A percentile compares a stretch with the other conserved stretches of the same genome.
Evolutionary conservation across 2,797 vertebrate species (phyloP).

Genomic region (Aeoliscus strigatus): DNA sequence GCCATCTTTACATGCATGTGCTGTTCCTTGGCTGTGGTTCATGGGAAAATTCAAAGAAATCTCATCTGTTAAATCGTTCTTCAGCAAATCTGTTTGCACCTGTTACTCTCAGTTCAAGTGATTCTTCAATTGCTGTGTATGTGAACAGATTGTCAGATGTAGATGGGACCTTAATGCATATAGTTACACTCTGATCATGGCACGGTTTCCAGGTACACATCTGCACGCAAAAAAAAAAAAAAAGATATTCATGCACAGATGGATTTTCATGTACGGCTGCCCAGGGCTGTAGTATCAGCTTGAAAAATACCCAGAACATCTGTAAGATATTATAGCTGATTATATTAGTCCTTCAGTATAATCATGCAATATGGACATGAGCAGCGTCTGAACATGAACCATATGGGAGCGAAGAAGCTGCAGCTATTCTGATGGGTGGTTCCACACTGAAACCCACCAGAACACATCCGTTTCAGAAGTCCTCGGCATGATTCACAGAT

Average conservation of each 20-base stretch:
- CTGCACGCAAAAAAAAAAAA: slow-evolving; percentile 10
- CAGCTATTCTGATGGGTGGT: slow-evolving; percentile 27
- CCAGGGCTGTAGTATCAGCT: slow-evolving; percentile 60
- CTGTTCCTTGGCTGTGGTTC: slow-evolving; percentile 23
- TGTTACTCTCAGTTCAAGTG: slow-evolving; percentile 58
- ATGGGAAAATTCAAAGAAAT: slow-evolving; percentile 28
- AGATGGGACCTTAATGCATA: slow-evolving; percentile 59
- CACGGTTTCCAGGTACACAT: slow-evolving; percentile 31
- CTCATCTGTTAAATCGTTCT: slow-evolving; percentile 59
- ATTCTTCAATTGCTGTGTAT: slow-evolving; percentile 44
- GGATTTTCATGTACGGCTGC: slow-evolving; percentile 58
- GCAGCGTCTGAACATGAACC: slow-evolving; percentile 50
- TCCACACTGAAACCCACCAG: slow-evolving; percentile 16
- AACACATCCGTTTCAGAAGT: slow-evolving; percentile 11
- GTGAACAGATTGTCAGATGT: slow-evolving; percentile 11
- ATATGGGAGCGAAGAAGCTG: slow-evolving; percentile 39
- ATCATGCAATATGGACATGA: slow-evolving; percentile 64
- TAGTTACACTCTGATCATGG: slow-evolving; percentile 40
- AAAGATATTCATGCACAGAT: slow-evolving; percentile 51
- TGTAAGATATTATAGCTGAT: slow-evolving; percentile 72
- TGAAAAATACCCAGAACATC: slow-evolving; percentile 70
- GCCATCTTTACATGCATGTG: slow-evolving; percentile 51
- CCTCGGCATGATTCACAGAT: too few relatives aligned
- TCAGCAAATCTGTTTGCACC: slow-evolving; percentile 61
- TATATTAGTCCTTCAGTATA: slow-evolving; percentile 63